A percentile compares a stretch with the other conserved stretches of the same genome.
phyloP scores from a whole-genome alignment of 2,113 vertebrate genomes.

The Microtus richardsoni region DNA sequence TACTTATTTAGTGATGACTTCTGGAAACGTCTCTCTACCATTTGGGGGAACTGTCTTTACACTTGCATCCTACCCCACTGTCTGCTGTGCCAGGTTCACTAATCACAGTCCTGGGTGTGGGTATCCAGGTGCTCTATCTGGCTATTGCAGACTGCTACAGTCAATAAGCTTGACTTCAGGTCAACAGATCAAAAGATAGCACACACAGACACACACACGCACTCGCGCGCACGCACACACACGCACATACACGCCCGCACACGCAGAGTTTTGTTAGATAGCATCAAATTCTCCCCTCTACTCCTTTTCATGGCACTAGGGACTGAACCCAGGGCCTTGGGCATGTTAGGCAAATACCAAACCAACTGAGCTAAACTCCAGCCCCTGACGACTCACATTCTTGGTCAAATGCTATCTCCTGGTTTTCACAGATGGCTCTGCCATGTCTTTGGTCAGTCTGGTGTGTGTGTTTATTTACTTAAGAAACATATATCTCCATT shows the following conservation, averaged over 20 bases:
- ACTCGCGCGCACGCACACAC: too few relatives aligned
- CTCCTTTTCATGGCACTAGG: background rate
- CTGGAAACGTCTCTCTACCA: background rate
- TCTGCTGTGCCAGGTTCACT: accelerated
- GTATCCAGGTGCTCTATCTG: accelerated
- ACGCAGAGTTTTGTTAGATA: accelerated
- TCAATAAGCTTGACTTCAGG: background rate
- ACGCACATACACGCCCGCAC: accelerated
- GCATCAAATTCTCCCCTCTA: background rate
- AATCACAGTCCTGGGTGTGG: accelerated
- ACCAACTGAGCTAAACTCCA: background rate
- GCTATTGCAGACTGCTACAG: accelerated
- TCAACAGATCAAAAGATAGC: background rate
- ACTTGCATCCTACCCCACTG: accelerated
- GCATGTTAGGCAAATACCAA: background rate
- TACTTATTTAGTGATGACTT: background rate
- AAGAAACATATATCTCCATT: background rate
- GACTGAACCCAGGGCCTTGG: background rate
- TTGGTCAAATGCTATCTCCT: background rate
- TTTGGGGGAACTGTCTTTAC: background rate
- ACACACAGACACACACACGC: too few relatives aligned
- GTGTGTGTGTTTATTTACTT: background rate
- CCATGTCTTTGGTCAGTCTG: background rate
- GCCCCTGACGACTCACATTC: background rate
- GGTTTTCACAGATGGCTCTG: background rate